Evolutionary conservation across 30 jellyfish, hydroid and myxozoan species (phyloP), one percentile per base, ranked within the genome.

Genomic region (Hydractinia symbiolongicarpus): DNA sequence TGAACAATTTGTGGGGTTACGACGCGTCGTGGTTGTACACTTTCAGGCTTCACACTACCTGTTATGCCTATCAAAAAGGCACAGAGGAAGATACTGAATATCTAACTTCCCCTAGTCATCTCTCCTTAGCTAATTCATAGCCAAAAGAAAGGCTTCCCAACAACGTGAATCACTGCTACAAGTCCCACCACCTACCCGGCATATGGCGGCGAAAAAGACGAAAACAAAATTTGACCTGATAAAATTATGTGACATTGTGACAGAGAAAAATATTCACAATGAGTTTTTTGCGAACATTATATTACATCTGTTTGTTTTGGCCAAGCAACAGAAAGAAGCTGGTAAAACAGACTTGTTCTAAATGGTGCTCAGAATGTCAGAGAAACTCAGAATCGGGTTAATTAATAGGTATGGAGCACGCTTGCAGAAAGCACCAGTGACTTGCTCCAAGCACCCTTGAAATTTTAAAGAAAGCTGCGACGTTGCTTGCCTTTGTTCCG

Each of bases 71-170:
- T 66, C 53, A 77, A 53, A 73, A 83, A 69, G 82, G 50, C 11
- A 44, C 69, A 20, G 67, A 83, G 51, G 58, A 44, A 61, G 87
- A 83, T 66, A 51, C 44, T 30, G 44, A 62, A 11, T 2, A 74
- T 15, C 88, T 79, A 30, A 4, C 67, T 57, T 72, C 92, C 75
- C 64, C 61, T 61, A 49, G 15, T 52, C 40, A 69, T 50, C 55
- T 87, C 75, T 75, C 92, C 92, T 5, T n/a, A 83, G 87, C 92
- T 57, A 76, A 62, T 57, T 74, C 88, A 60, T 61, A 56, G 54
- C 68, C 55, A n/a, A 17, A 54, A 74, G 0, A 82, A 76, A 40
- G 60, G 92, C 92, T 6, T 40, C 40, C 72, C 30, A 71, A 40
- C 87, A 51, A 30, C 61, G 13, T 44, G 17, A 55, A 30, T 11